phyloP scores from a whole-genome alignment of 2,888 invertebrate species.

The Stratiomys singularior region DNA sequence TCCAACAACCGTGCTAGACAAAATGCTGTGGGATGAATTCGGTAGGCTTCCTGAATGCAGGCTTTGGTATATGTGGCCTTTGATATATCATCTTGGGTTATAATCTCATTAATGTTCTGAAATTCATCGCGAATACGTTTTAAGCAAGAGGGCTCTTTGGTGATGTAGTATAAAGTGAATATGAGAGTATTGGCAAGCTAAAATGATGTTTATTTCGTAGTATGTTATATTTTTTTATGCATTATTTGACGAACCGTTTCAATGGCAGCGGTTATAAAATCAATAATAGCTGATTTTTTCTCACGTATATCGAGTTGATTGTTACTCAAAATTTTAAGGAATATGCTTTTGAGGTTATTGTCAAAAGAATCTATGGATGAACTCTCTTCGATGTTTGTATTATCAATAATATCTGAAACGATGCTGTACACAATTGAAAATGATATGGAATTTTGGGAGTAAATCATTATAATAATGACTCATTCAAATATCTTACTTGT shows the following conservation, averaged over 20 bases:
- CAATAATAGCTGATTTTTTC: constrained; percentile 85
- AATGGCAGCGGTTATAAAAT: constrained; percentile 88
- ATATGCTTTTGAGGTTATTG: constrained; percentile 76
- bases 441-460: neutral
- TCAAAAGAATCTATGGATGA: constrained; percentile 59
- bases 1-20: constrained; percentile 82
- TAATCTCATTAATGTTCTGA: constrained; percentile 67
- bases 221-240: too few species aligned
- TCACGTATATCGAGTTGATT: constrained; percentile 80
- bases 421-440: constrained; percentile 68
- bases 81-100: constrained; percentile 70
- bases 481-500: constrained; percentile 70
- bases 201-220: too few species aligned
- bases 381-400: constrained; percentile 68
- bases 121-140: constrained; percentile 75
- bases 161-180: constrained; percentile 80
- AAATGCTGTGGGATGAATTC: constrained; percentile 76
- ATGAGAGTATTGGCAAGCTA: constrained; percentile 83
- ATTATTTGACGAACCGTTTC: constrained; percentile 85
- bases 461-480: neutral
- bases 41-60: constrained; percentile 80
- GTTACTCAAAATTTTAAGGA: constrained; percentile 78
- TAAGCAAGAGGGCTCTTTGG: constrained; percentile 75
- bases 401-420: constrained; percentile 81
- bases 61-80: constrained; percentile 81